Conservation (phyloP, 2,797 vertebrate genomes). For the Euthynnus affinis region DNA sequence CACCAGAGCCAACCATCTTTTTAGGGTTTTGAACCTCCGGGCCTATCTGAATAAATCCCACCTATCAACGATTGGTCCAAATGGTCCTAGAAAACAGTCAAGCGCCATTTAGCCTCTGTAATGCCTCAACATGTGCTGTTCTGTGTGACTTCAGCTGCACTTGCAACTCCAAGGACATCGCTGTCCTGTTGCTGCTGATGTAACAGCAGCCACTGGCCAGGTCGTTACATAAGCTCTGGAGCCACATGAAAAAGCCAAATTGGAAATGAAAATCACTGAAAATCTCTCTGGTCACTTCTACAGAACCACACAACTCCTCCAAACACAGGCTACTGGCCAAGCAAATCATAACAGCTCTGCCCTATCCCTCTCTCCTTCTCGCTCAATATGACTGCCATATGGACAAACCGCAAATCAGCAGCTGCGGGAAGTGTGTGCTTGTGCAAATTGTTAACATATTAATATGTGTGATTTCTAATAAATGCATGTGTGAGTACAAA, state of each 20-base stretch:
- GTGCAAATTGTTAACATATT: constrained; percentile 54
- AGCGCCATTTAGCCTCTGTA: constrained; percentile 50
- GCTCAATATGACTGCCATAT: constrained; percentile 57
- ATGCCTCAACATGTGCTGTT: constrained; percentile 51
- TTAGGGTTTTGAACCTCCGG: constrained; percentile 35
- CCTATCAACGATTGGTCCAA: constrained; percentile 28
- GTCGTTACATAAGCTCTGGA: constrained; percentile 77
- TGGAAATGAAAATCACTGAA: constrained; percentile 68
- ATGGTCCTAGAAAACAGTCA: constrained; percentile 56
- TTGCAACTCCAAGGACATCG: constrained; percentile 61
- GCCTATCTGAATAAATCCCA: constrained; percentile 52
- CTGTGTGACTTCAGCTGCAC: constrained; percentile 61
- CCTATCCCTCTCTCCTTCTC: constrained; percentile 21
- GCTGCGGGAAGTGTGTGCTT: constrained; percentile 39
- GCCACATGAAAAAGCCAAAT: constrained; percentile 71
- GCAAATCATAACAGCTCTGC: constrained; percentile 53
- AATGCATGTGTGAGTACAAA: constrained; percentile 14
- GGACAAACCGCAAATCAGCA: constrained; percentile 57
- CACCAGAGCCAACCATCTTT: constrained; percentile 31
- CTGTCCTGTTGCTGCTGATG: constrained; percentile 71
- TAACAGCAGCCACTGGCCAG: constrained; percentile 68
- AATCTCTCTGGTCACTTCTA: constrained; percentile 63
- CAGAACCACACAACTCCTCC: constrained; percentile 54
- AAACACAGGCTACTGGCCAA: constrained; percentile 55
- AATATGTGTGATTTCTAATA: constrained; percentile 41